These are phyloP conservation scores for Bos taurus DNA, from an alignment of 2,113 vertebrate genomes.

Conservation along the genomic window DNA sequence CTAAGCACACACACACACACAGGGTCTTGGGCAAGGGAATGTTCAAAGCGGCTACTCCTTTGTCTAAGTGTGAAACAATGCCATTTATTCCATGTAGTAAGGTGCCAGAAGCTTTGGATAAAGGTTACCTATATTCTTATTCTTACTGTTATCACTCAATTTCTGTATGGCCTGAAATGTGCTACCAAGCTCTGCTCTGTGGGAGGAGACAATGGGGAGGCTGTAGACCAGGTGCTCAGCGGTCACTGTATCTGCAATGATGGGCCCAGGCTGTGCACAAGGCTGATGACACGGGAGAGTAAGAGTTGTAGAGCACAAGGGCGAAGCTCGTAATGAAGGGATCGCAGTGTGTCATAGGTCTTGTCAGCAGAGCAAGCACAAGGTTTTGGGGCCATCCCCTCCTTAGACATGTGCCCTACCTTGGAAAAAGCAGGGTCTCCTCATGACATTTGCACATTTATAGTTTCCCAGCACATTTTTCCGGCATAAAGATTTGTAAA, in stretches of 20 bases:
- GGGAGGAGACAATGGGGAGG: background rate
- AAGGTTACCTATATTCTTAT: background rate
- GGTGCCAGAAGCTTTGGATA: background rate
- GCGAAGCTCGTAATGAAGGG: background rate
- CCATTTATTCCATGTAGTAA: background rate
- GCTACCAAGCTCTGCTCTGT: background rate
- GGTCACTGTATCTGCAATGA: background rate
- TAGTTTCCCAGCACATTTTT: background rate
- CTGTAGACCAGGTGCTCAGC: background rate
- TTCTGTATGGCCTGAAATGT: background rate
- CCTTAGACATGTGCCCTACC: background rate
- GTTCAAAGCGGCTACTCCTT: background rate
- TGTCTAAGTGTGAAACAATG: background rate
- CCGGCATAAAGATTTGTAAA: background rate
- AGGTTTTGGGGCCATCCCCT: background rate
- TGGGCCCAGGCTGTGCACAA: background rate
- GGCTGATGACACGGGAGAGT: background rate
- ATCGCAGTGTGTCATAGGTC: background rate
- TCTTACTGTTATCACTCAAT: background rate
- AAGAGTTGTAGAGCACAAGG: background rate
- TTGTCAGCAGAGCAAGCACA: background rate
- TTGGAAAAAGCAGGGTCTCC: background rate
- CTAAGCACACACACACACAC: background rate
- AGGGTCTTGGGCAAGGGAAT: background rate
- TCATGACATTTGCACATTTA: background rate